Percentiles rank a stretch among this genome's conserved stretches.
phyloP scores from a whole-genome alignment of 2,113 vertebrate species.

The Otus sunia region DNA sequence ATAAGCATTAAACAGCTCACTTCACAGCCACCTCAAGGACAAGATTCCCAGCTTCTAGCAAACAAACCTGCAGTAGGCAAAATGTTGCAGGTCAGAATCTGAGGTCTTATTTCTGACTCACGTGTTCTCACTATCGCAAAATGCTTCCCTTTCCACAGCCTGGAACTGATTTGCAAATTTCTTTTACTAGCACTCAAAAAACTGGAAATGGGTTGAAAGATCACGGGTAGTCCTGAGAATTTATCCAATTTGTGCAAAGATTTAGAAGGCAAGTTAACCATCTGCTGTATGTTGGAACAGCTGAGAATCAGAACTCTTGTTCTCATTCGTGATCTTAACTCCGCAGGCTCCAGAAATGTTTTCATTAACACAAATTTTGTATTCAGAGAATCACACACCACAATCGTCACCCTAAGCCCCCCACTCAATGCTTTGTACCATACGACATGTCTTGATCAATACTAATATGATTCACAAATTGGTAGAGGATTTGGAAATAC shows the following conservation, averaged over 20 bases:
- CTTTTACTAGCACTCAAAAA: background rate
- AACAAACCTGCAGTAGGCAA: background rate
- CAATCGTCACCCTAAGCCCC: background rate
- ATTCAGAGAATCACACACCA: background rate
- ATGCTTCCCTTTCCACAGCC: background rate
- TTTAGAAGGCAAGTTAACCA: slow-evolving; percentile 13
- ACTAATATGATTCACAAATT: background rate
- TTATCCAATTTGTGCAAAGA: background rate
- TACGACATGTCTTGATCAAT: background rate
- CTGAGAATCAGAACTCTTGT: background rate
- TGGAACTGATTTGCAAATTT: background rate
- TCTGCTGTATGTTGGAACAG: slow-evolving; percentile 1
- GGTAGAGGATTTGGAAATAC: background rate
- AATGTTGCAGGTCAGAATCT: background rate
- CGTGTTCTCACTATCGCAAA: background rate
- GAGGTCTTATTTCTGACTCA: background rate
- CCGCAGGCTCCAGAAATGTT: background rate
- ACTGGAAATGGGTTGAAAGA: background rate
- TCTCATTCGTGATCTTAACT: background rate
- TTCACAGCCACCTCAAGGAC: background rate
- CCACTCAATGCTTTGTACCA: background rate
- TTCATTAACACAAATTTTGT: background rate
- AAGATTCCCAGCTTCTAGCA: background rate
- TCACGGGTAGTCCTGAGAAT: background rate
- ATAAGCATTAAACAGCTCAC: background rate